Evolutionary conservation across 2,113 vertebrate genomes (phyloP), one percentile per base, ranked within the genome.

Genomic region (Rhea americana): DNA sequence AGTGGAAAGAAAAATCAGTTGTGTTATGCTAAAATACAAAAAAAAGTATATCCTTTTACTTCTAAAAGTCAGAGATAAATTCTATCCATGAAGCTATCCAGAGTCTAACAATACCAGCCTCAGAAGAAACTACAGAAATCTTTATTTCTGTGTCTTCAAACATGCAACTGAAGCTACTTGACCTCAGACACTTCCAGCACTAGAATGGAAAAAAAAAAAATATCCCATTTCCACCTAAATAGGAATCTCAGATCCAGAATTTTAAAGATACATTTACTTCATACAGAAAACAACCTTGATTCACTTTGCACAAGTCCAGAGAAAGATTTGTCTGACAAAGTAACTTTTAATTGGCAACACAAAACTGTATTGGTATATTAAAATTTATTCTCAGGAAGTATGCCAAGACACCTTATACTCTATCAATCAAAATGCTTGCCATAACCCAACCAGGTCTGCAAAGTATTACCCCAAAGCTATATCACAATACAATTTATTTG

Each of bases 111-210:
- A 39, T 65, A 68, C 35, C 32, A 45, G 30, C 32, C n/a, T 80
- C 35, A 20, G 11, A 87, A 37, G 18, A 16, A 81, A 8, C 39
- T 62, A 43, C 47, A 43, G 8, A 71, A 51, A 37, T 25, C 47
- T 25, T 12, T 56, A 35, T 30, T 88, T 65, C 43, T 63, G 30
- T 30, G 82, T 43, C 53, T 88, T 43, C 73, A 85, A 58, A 58
- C 3, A 63, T 17, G 32, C 19, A 24, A 22, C 48, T 1, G 1
- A 55, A 56, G 58, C 9, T 21, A 2, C 0, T 67, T 81, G 58
- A 81, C 15, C 41, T 77, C 58, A 25, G 48, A 41, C 24, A 63
- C 8, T 59, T 43, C 13, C 71, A 85, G 55, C 59, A 37, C 15
- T 15, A 77, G n/a, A 47, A 39, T 35, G 35, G 35, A 35, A 35